Conservation (phyloP, 2,888 invertebrate genomes). For the Cheilosia pagana region DNA sequence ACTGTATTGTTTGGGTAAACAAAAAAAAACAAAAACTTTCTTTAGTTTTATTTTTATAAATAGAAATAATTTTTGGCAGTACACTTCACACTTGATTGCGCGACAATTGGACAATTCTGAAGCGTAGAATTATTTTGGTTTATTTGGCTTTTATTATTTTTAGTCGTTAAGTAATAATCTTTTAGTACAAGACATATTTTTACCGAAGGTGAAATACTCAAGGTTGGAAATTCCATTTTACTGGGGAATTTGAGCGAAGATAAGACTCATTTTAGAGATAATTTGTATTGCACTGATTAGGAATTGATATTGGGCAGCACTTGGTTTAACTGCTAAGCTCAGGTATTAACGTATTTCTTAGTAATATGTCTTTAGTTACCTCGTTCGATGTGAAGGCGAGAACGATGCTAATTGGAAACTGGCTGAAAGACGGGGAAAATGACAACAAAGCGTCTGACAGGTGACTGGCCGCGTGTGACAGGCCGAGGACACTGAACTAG, state of each 20-base stretch:
- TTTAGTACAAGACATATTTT: conserved; percentile 1
- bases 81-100: conserved; percentile 27
- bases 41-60: conserved; percentile 38
- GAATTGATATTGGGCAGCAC: not conserved
- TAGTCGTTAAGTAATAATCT: conserved; percentile 20
- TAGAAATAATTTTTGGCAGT: conserved; percentile 57
- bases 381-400: not conserved
- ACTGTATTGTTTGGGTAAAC: conserved; percentile 30
- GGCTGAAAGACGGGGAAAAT: conserved; percentile 21
- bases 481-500: conserved; percentile 29
- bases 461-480: conserved; percentile 41
- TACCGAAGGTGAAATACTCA: conserved; percentile 25
- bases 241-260: conserved; percentile 1
- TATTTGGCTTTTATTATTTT: conserved; percentile 26
- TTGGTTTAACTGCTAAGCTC: not conserved
- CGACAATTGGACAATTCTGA: conserved; percentile 27
- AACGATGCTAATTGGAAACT: conserved; percentile 28
- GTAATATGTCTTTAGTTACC: conserved; percentile 23
- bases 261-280: conserved; percentile 4
- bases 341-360: not conserved
- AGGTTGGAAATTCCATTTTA: conserved; percentile 18
- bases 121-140: conserved; percentile 1
- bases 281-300: not conserved
- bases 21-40: conserved; percentile 16
- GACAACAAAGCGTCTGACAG: conserved; percentile 64